phyloP scores from a whole-genome alignment of 2,888 invertebrate genomes.

The Pyrrhia umbra region DNA sequence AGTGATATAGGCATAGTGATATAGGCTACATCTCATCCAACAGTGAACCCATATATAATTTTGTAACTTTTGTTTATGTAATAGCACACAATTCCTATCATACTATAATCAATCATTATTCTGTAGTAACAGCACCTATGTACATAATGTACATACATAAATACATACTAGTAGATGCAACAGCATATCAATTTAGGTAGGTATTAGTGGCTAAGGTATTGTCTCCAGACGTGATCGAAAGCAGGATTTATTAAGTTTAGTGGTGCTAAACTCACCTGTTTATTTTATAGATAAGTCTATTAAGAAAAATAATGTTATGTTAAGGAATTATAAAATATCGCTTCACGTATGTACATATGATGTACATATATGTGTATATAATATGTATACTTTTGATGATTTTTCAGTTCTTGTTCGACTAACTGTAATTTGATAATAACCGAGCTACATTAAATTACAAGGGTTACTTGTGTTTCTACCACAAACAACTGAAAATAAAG shows the following conservation, averaged over 20 bases:
- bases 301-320: too few species aligned
- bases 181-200: conserved; percentile 13
- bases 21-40: too few species aligned
- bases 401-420: neutral
- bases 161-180: neutral
- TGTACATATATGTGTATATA: too few species aligned
- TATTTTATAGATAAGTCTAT: too few species aligned
- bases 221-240: neutral
- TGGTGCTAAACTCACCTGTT: too few species aligned
- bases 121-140: neutral
- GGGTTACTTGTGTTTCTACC: conserved; percentile 2
- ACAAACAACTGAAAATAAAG: neutral
- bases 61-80: conserved; percentile 1
- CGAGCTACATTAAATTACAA: neutral
- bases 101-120: neutral
- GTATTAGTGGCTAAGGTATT: neutral
- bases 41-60: neutral
- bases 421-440: neutral
- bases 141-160: too few species aligned
- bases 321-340: too few species aligned
- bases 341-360: neutral
- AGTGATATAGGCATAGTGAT: too few species aligned
- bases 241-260: too few species aligned
- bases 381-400: neutral
- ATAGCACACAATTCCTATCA: neutral